Percentiles rank a stretch among this genome's conserved stretches.
Conservation (phyloP, 2,888 invertebrate genomes). For the Eledone cirrhosa region DNA sequence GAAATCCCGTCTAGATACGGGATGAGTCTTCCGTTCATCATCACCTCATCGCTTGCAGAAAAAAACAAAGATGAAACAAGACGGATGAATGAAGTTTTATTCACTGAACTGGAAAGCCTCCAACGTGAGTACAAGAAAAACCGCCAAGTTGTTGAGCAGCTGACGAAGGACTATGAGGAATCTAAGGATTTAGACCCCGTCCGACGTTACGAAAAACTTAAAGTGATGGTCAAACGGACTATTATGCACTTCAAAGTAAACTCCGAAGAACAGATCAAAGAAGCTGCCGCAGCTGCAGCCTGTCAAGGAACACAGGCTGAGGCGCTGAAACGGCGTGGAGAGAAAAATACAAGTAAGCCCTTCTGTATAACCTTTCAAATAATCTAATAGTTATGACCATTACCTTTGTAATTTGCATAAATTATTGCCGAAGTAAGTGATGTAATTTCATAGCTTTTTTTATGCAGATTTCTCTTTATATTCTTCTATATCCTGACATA, state of each 20-base stretch:
- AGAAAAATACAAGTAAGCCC: conserved; percentile 50
- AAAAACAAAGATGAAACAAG: conserved; percentile 46
- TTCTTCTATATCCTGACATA: not conserved
- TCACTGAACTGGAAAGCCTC: conserved; percentile 48
- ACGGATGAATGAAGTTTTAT: conserved; percentile 53
- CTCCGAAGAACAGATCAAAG: conserved; percentile 46
- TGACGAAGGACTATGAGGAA: conserved; percentile 83
- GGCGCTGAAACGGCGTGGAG: conserved; percentile 50
- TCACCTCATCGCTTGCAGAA: conserved; percentile 44
- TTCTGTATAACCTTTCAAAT: no score
- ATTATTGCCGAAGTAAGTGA: no score
- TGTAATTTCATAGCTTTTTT: no score
- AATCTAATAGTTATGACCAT: no score
- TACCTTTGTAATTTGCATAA: no score
- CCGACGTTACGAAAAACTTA: conserved; percentile 92
- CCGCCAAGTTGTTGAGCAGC: conserved; percentile 55
- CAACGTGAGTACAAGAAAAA: conserved; percentile 57
- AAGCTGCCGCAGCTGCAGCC: conserved; percentile 44
- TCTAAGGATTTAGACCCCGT: conserved; percentile 93
- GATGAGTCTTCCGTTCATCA: conserved; percentile 46
- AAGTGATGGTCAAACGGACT: conserved; percentile 89
- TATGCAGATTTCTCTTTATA: no score
- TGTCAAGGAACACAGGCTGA: conserved; percentile 49
- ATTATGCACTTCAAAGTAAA: conserved; percentile 55
- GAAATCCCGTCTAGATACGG: conserved; percentile 35